Conservation (phyloP, 2,888 invertebrate species). For the Microplitis deprimator region DNA sequence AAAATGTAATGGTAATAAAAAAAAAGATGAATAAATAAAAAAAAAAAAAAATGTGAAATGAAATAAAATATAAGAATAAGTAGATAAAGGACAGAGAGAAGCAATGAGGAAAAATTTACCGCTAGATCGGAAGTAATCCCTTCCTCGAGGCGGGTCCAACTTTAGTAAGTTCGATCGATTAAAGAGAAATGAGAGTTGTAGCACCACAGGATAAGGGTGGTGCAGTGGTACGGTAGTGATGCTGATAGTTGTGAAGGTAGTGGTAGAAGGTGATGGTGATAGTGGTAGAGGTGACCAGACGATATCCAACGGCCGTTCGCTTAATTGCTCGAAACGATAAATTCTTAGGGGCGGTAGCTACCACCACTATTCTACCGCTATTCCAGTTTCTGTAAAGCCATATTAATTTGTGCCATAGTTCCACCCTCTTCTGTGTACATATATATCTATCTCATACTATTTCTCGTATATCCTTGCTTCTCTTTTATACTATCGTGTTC, state of each 20-base stretch:
- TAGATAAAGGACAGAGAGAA: constrained; percentile 24
- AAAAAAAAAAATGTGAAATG: constrained; percentile 9
- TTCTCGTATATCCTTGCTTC: constrained; percentile 11
- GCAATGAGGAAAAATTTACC: constrained; percentile 35
- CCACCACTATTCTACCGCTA: constrained; percentile 35
- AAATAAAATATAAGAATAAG: neutral
- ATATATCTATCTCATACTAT: neutral
- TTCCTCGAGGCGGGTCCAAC: constrained; percentile 33
- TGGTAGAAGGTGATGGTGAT: constrained; percentile 10
- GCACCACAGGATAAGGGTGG: constrained; percentile 24
- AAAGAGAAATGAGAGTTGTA: constrained; percentile 41
- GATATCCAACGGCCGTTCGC: constrained; percentile 52
- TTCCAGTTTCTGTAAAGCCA: constrained; percentile 51
- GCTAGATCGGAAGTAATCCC: constrained; percentile 46
- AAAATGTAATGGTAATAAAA: neutral
- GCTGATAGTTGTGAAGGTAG: constrained; percentile 15
- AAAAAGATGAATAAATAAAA: constrained; percentile 3
- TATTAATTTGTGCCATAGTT: constrained; percentile 54
- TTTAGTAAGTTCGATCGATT: constrained; percentile 49
- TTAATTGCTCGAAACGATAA: constrained; percentile 64
- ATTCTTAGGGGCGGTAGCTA: constrained; percentile 57
- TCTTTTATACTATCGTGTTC: constrained; percentile 23
- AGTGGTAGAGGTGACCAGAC: constrained; percentile 35
- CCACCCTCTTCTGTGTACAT: constrained; percentile 17
- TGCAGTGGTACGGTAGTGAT: constrained; percentile 25